A percentile compares a stretch with the other conserved stretches of the same genome.
phyloP scores from a whole-genome alignment of 1,140 invertebrate species.

The Drosophila nigromelanica region DNA sequence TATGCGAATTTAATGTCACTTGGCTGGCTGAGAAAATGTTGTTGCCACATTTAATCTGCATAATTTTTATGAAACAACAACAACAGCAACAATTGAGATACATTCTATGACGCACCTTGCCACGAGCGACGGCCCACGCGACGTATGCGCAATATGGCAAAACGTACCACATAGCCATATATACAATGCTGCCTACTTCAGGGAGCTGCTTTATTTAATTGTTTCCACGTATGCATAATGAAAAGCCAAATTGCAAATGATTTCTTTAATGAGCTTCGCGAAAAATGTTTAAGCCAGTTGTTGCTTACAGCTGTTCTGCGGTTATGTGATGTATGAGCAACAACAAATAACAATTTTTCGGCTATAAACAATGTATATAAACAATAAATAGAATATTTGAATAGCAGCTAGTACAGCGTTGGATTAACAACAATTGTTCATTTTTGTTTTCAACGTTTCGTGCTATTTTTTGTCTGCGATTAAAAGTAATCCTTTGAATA shows the following conservation, averaged over 20 bases:
- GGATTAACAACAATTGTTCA: no score
- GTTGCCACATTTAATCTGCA: slow-evolving; percentile 79
- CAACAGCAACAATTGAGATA: slow-evolving; percentile 7
- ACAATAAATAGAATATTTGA: no score
- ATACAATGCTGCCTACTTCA: slow-evolving; percentile 26
- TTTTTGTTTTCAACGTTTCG: neutral
- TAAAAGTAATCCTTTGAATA: neutral
- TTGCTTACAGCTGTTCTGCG: neutral
- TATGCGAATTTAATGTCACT: slow-evolving; percentile 78
- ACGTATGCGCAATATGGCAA: slow-evolving; percentile 35
- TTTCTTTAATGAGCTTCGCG: slow-evolving; percentile 13
- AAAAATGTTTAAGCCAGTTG: neutral
- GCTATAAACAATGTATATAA: no score
- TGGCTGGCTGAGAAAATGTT: slow-evolving; percentile 52
- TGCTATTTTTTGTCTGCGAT: neutral
- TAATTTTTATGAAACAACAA: slow-evolving; percentile 70
- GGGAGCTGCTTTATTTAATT: slow-evolving; percentile 40
- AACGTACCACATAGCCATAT: neutral
- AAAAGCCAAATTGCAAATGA: slow-evolving; percentile 29
- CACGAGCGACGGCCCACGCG: slow-evolving; percentile 31
- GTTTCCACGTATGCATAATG: slow-evolving; percentile 30
- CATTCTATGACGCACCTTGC: slow-evolving; percentile 2
- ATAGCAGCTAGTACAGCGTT: no score
- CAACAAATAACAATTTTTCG: neutral
- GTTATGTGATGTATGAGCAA: neutral